phyloP scores from a whole-genome alignment of 2,113 vertebrate species.

The Pseudonaja textilis region DNA sequence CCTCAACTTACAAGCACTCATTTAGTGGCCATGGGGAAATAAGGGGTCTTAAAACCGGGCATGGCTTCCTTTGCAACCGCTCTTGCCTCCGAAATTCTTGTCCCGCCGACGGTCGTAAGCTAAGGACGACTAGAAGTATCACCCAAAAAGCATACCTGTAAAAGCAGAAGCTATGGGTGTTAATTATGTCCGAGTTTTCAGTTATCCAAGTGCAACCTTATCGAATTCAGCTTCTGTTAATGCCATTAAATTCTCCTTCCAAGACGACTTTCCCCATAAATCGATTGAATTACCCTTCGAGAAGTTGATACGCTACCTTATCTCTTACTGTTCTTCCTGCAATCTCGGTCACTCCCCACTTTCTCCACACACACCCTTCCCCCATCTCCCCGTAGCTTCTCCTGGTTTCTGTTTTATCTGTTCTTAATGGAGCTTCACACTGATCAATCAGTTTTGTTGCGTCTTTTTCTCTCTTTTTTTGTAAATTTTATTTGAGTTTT shows the following conservation, averaged over 20 bases:
- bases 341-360: neutral
- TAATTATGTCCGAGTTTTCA: neutral
- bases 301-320: neutral
- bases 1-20: no score
- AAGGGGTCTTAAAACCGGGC: no score
- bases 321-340: neutral
- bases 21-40: no score
- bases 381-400: neutral
- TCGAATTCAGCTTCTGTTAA: neutral
- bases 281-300: constrained; percentile 14
- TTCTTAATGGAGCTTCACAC: neutral
- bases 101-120: no score
- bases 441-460: neutral
- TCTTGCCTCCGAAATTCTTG: no score
- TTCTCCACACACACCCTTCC: no score
- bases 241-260: constrained; percentile 13
- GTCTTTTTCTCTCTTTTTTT: no score
- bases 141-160: neutral
- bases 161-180: neutral
- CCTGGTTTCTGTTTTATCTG: neutral
- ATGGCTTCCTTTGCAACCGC: no score
- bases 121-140: neutral
- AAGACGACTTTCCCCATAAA: neutral
- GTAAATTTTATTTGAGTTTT: no score
- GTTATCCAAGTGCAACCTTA: neutral